Evolutionary conservation across 2,888 invertebrate species (phyloP).

Genomic region (Cyclophora albipunctata): DNA sequence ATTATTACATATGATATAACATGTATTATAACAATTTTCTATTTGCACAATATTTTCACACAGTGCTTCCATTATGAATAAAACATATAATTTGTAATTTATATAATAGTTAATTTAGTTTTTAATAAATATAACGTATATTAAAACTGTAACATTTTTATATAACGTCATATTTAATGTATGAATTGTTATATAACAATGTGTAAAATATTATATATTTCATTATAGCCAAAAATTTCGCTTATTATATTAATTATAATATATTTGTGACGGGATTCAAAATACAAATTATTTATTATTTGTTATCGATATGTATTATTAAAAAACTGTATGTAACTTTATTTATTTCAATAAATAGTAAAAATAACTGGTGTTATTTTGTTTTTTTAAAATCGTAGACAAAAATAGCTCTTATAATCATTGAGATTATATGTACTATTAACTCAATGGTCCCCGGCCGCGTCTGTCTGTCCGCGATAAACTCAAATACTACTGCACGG

Average conservation of each 20-base stretch:
- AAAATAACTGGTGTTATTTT: slow-evolving; percentile 18
- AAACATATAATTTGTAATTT: too few relatives aligned
- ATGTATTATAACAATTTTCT: not conserved
- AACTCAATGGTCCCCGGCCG: too few relatives aligned
- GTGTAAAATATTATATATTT: not conserved
- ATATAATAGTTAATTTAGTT: too few relatives aligned
- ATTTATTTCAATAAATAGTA: slow-evolving; percentile 34
- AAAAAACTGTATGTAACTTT: slow-evolving; percentile 6
- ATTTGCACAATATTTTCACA: slow-evolving; percentile 5
- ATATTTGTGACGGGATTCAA: slow-evolving; percentile 13
- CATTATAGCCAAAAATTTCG: not conserved
- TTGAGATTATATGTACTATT: not conserved
- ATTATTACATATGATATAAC: too few relatives aligned
- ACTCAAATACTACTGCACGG: too few relatives aligned
- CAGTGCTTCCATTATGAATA: slow-evolving; percentile 4
- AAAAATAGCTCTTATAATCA: slow-evolving; percentile 3
- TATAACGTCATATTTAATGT: too few relatives aligned
- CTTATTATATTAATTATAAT: slow-evolving; percentile 9
- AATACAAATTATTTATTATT: slow-evolving; percentile 10
- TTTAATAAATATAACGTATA: too few relatives aligned
- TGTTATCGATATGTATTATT: not conserved
- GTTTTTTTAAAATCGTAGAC: slow-evolving; percentile 2
- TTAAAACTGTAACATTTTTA: too few relatives aligned
- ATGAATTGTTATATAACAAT: too few relatives aligned
- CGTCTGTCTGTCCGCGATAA: too few relatives aligned